Evolutionary conservation across 2,888 invertebrate species (phyloP).

Genomic region (Cordilura impudica): DNA sequence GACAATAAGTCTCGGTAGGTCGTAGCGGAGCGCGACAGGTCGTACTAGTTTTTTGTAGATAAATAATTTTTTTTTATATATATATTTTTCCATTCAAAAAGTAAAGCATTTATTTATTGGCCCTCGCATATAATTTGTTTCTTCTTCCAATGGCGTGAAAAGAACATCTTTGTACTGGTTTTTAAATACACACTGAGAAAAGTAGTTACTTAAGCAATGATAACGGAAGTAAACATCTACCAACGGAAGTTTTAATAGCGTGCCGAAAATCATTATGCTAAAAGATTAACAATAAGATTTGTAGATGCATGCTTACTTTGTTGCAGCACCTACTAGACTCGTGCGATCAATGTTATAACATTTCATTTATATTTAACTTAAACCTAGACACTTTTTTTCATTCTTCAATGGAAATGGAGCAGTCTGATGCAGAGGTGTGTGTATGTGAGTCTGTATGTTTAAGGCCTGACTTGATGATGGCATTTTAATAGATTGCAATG

Average conservation of each 20-base stretch:
- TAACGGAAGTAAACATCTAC: slow-evolving; percentile 12
- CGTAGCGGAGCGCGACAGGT: no score
- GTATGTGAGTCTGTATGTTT: background rate
- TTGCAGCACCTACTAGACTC: background rate
- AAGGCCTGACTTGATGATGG: slow-evolving; percentile 22
- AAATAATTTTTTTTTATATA: no score
- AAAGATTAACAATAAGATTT: background rate
- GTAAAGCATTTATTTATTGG: no score
- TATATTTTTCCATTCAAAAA: no score
- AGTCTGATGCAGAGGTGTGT: background rate
- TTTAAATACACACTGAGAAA: no score
- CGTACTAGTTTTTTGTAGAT: no score
- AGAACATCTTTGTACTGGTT: no score
- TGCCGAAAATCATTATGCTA: slow-evolving; percentile 3
- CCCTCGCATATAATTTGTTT: no score
- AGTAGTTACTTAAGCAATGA: background rate
- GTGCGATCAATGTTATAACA: slow-evolving; percentile 21
- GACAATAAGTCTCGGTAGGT: no score
- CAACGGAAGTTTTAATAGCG: slow-evolving; percentile 32
- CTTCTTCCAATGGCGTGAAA: no score
- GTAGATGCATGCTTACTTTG: background rate
- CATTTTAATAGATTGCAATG: slow-evolving; percentile 38
- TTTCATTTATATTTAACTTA: slow-evolving; percentile 2
- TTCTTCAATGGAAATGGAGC: background rate
- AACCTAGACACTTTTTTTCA: background rate